Evolutionary conservation across 2,797 vertebrate genomes (phyloP).

Genomic region (Lutjanus argentimaculatus): DNA sequence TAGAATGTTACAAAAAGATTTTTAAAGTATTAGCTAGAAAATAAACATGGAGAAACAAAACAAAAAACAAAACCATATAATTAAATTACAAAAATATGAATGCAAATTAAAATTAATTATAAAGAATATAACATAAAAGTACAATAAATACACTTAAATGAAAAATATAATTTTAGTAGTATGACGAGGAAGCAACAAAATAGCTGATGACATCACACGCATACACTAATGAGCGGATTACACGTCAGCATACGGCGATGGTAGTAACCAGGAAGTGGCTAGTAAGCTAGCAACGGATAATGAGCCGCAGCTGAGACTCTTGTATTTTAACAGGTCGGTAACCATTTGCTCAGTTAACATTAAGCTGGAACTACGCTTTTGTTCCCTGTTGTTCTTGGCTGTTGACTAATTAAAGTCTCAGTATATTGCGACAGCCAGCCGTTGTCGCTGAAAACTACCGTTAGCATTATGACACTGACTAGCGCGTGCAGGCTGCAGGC

Average conservation of each 20-base stretch:
- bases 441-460: neutral
- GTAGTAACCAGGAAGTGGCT: conserved; percentile 75
- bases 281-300: conserved; percentile 64
- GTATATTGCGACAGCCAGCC: neutral
- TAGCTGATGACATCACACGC: conserved; percentile 12
- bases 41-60: too few species aligned
- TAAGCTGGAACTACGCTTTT: neutral
- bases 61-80: too few species aligned
- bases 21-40: too few species aligned
- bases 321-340: conserved; percentile 70
- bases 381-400: neutral
- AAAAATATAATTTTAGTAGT: too few species aligned
- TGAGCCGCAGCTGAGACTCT: conserved; percentile 68
- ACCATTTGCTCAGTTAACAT: conserved; percentile 49
- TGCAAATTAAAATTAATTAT: too few species aligned
- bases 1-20: too few species aligned
- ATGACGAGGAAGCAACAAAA: neutral
- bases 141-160: too few species aligned
- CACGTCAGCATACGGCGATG: conserved; percentile 67
- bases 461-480: conserved; percentile 18
- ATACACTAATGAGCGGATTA: neutral
- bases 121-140: too few species aligned
- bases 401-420: fast-evolving
- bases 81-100: too few species aligned
- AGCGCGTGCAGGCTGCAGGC: conserved; percentile 36